Percentiles rank a stretch among this genome's conserved stretches.
These are phyloP conservation scores for Brachyopa scutellaris DNA, from an alignment of 2,888 invertebrate species.

Conservation along the genomic window DNA sequence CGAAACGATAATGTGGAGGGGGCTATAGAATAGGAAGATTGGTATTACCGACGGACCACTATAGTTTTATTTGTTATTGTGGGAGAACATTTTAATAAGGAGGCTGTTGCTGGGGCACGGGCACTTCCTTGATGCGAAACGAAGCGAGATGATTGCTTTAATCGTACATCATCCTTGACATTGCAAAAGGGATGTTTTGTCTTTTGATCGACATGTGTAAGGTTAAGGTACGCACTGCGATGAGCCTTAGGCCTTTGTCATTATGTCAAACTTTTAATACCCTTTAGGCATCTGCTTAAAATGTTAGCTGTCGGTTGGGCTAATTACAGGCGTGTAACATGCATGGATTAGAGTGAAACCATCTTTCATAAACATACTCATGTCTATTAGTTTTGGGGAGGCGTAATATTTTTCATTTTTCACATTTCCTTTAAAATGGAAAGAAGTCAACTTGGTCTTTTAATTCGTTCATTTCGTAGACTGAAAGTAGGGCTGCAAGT, in stretches of 20 bases:
- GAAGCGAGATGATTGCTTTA: constrained; percentile 52
- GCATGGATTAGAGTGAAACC: constrained; percentile 46
- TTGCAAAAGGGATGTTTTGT: constrained; percentile 17
- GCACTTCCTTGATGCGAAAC: constrained; percentile 39
- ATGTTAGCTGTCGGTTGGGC: constrained; percentile 29
- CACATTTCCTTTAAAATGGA: too few relatives aligned
- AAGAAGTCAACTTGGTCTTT: too few relatives aligned
- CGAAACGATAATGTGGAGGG: constrained; percentile 6
- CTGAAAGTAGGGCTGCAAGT: too few relatives aligned
- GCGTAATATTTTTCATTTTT: constrained; percentile 35
- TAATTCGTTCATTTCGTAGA: too few relatives aligned
- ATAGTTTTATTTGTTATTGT: too few relatives aligned
- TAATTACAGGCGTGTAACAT: constrained; percentile 36
- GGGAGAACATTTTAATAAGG: constrained; percentile 26
- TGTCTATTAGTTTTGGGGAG: constrained; percentile 43
- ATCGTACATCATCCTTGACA: constrained; percentile 46
- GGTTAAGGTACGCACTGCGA: background rate
- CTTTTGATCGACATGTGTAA: constrained; percentile 63
- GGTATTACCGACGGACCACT: background rate
- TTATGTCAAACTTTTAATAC: constrained; percentile 65
- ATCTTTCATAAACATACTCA: constrained; percentile 26
- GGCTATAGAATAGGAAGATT: background rate
- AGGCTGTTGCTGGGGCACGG: background rate
- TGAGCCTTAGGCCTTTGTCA: constrained; percentile 42
- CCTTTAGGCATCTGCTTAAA: constrained; percentile 41